Percentiles rank a stretch among this genome's conserved stretches.
These are phyloP conservation scores for Anastrepha ludens DNA, from an alignment of 1,140 invertebrate genomes.

Conservation along the genomic window DNA sequence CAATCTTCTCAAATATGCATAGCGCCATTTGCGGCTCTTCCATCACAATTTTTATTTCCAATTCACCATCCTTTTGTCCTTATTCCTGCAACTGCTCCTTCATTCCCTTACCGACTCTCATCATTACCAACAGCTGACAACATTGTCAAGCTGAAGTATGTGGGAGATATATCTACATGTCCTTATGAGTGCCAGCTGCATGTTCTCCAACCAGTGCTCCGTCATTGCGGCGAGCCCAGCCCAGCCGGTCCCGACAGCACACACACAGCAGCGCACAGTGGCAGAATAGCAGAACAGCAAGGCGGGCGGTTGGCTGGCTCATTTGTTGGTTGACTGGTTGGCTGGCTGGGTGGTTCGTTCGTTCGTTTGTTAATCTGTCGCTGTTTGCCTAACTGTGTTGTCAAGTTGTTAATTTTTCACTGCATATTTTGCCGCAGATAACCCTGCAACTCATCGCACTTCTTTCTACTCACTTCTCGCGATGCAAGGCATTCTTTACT, in stretches of 20 bases:
- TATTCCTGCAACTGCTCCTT: neutral
- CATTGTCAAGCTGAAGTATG: neutral
- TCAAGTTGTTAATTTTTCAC: conserved; percentile 38
- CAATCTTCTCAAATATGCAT: neutral
- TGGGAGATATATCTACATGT: neutral
- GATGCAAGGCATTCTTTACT: neutral
- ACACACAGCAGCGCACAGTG: neutral
- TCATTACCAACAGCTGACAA: conserved; percentile 18
- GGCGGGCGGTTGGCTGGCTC: neutral
- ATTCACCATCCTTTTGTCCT: neutral
- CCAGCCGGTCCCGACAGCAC: neutral
- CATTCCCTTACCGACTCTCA: neutral
- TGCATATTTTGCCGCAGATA: neutral
- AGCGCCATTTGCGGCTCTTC: neutral
- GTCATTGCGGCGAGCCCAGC: neutral
- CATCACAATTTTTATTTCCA: neutral
- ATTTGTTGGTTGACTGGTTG: neutral
- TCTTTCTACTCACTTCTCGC: neutral
- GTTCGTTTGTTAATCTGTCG: conserved; percentile 34
- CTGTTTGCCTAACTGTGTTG: conserved; percentile 28
- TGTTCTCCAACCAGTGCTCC: neutral
- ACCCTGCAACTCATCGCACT: no score
- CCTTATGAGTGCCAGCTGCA: neutral
- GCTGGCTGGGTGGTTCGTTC: neutral
- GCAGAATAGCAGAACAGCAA: neutral